These are phyloP conservation scores for Cardiocondyla obscurior DNA, from an alignment of 1,140 invertebrate species.

Conservation along the genomic window DNA sequence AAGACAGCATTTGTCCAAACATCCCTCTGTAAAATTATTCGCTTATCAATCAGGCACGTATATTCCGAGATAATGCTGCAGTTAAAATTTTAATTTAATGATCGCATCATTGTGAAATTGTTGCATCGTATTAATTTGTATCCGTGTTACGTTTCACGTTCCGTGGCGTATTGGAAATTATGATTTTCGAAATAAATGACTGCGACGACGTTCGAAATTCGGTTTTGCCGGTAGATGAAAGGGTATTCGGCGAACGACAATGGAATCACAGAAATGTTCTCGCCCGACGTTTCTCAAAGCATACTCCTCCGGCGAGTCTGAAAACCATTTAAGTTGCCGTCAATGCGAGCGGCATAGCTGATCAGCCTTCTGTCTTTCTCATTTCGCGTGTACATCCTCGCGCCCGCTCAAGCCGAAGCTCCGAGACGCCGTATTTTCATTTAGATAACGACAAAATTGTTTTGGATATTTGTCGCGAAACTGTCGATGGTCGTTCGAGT, in stretches of 20 bases:
- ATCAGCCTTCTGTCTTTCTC: background rate
- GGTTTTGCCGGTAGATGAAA: conserved; percentile 5
- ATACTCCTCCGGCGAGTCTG: conserved; percentile 66
- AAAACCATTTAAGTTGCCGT: conserved; percentile 74
- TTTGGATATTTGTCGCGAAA: conserved; percentile 59
- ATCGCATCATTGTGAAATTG: conserved; percentile 14
- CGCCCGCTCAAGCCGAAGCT: conserved; percentile 19
- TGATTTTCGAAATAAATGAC: conserved; percentile 18
- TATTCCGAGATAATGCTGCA: background rate
- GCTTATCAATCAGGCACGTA: background rate
- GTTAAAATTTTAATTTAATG: conserved; percentile 34
- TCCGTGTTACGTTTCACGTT: conserved; percentile 19
- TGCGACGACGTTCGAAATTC: conserved; percentile 6
- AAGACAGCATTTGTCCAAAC: background rate
- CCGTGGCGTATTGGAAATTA: conserved; percentile 9
- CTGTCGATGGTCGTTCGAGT: conserved; percentile 51
- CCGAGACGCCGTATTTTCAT: conserved; percentile 55
- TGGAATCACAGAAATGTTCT: background rate
- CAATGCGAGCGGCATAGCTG: conserved; percentile 53
- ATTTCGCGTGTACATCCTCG: background rate
- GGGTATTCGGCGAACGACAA: background rate
- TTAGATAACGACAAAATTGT: conserved; percentile 72
- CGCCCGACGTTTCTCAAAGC: background rate
- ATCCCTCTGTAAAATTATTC: background rate
- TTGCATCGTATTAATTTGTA: conserved; percentile 30